A percentile compares a stretch with the other conserved stretches of the same genome.
Conservation (phyloP, 2,113 vertebrate species). For the Otis tarda region DNA sequence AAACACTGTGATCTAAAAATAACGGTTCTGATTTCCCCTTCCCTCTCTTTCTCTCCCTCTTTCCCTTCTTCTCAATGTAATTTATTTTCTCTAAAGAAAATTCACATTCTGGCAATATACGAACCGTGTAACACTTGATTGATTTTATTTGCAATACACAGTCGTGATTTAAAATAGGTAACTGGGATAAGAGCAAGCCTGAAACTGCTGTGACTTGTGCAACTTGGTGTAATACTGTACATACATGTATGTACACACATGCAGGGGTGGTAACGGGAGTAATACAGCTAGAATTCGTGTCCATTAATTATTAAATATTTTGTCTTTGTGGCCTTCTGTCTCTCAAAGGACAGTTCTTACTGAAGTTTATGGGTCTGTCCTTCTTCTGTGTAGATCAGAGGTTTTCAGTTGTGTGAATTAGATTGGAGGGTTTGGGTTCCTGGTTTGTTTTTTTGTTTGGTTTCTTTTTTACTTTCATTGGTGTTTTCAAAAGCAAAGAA, state of each 20-base stretch:
- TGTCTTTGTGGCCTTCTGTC: not conserved
- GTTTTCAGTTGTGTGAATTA: constrained; percentile 51
- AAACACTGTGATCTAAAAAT: constrained; percentile 44
- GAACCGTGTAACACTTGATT: not conserved
- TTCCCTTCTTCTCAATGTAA: not conserved
- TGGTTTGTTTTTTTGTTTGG: not conserved
- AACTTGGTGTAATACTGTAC: not conserved
- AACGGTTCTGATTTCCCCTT: not conserved
- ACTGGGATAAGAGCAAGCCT: not conserved
- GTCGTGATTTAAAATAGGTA: not conserved
- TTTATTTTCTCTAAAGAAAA: not conserved
- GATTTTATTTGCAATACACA: not conserved
- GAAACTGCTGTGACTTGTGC: not conserved
- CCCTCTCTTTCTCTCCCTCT: not conserved
- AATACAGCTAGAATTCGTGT: not conserved
- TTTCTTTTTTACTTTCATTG: constrained; percentile 58
- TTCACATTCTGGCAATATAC: not conserved
- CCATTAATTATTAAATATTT: not conserved
- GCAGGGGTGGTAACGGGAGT: not conserved
- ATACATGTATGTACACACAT: not conserved
- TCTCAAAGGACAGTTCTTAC: constrained; percentile 33
- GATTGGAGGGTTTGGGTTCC: not conserved
- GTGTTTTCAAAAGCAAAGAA: constrained; percentile 74
- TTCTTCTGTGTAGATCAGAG: not conserved
- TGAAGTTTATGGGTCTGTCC: not conserved